Conservation (phyloP, 2,888 invertebrate species). For the Ellobium chinense region DNA sequence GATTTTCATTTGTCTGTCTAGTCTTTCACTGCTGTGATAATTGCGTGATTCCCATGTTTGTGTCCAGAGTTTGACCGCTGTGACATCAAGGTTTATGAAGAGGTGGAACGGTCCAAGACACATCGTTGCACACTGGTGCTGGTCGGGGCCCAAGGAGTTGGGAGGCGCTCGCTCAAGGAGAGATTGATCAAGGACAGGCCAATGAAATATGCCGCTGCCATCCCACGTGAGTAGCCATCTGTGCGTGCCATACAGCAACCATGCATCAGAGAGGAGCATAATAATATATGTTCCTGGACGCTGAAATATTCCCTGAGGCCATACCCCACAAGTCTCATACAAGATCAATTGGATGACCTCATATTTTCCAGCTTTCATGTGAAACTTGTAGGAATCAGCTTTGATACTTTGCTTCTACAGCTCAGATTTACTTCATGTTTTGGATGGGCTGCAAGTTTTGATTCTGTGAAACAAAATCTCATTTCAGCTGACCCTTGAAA, state of each 20-base stretch:
- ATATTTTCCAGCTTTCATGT: too few relatives aligned
- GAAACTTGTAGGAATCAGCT: too few relatives aligned
- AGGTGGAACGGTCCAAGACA: conserved; percentile 98
- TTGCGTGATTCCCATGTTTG: background rate
- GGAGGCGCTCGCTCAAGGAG: conserved; percentile 76
- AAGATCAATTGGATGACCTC: too few relatives aligned
- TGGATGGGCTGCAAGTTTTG: too few relatives aligned
- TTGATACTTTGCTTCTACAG: too few relatives aligned
- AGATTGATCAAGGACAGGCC: conserved; percentile 75
- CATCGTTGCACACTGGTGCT: conserved; percentile 88
- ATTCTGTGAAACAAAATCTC: too few relatives aligned
- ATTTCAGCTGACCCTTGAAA: too few relatives aligned
- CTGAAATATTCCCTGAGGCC: too few relatives aligned
- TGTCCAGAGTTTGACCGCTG: conserved; percentile 91
- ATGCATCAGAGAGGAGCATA: too few relatives aligned
- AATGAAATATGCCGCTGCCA: conserved; percentile 73
- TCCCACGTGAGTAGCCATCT: conserved; percentile 71
- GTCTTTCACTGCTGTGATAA: background rate
- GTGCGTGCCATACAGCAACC: background rate
- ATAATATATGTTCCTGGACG: too few relatives aligned
- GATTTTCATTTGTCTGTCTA: background rate
- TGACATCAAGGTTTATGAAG: conserved; percentile 94
- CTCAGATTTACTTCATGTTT: too few relatives aligned
- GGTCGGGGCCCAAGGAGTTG: conserved; percentile 77
- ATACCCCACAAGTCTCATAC: too few relatives aligned